Conservation (phyloP, 2,113 vertebrate genomes). For the Phocoena phocoena region DNA sequence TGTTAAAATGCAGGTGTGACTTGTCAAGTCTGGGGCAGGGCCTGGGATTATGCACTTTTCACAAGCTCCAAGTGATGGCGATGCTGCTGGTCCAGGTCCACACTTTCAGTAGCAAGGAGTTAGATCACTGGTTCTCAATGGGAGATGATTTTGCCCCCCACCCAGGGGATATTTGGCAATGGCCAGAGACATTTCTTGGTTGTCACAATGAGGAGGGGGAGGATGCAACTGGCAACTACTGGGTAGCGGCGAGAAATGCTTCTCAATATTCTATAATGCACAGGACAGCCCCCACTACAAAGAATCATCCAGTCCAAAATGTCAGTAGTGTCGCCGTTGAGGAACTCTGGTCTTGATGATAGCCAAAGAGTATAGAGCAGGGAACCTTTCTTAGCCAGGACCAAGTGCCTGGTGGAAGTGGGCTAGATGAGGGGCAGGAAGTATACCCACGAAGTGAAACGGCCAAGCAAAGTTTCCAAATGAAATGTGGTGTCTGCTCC, state of each 20-base stretch:
- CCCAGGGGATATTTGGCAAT: conserved; percentile 16
- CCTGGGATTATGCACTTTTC: neutral
- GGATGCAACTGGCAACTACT: neutral
- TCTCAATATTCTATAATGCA: neutral
- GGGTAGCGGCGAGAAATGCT: neutral
- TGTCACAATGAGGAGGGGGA: neutral
- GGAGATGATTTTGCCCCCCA: neutral
- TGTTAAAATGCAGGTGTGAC: neutral
- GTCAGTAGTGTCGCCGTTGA: neutral
- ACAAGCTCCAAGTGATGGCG: neutral
- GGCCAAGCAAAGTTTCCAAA: neutral
- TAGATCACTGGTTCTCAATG: neutral
- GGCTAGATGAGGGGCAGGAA: neutral
- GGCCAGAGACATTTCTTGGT: neutral
- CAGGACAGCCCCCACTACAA: neutral
- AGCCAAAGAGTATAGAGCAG: neutral
- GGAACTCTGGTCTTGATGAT: neutral
- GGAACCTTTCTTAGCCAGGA: neutral
- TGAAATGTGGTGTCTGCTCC: neutral
- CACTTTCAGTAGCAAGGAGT: neutral
- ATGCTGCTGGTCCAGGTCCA: neutral
- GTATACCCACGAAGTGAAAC: neutral
- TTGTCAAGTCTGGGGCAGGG: too few species aligned
- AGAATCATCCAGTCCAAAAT: neutral
- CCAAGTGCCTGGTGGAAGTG: neutral